These are phyloP conservation scores for Napeogenes sylphis DNA, from an alignment of 2,888 invertebrate genomes.

Conservation along the genomic window DNA sequence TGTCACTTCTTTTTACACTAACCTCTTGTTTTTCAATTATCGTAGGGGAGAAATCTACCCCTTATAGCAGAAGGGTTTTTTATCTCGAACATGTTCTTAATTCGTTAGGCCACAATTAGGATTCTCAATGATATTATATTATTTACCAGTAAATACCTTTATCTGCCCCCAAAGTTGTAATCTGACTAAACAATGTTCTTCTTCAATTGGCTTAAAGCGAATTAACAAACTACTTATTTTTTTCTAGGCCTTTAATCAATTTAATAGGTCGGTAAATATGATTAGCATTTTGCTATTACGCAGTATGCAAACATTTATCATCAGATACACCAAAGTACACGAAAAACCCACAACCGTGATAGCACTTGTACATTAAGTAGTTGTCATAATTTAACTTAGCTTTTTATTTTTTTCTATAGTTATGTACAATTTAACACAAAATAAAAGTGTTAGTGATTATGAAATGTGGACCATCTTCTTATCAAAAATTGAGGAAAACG, in stretches of 20 bases:
- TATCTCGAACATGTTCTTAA: too few relatives aligned
- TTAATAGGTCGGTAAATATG: conserved; percentile 38
- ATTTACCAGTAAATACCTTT: too few relatives aligned
- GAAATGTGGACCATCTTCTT: conserved; percentile 44
- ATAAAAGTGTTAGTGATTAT: conserved; percentile 31
- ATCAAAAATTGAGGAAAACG: conserved; percentile 32
- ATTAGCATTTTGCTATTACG: conserved; percentile 32
- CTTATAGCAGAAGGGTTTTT: too few relatives aligned
- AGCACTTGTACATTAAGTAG: conserved; percentile 5
- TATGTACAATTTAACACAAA: conserved; percentile 16
- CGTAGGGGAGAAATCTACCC: too few relatives aligned
- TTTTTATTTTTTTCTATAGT: not conserved
- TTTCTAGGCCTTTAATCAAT: conserved; percentile 21
- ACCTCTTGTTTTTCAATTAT: too few relatives aligned
- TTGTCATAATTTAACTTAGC: not conserved
- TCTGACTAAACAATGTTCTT: not conserved
- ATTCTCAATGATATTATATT: too few relatives aligned
- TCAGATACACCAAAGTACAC: conserved; percentile 13
- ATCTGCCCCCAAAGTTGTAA: too few relatives aligned
- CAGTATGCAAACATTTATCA: conserved; percentile 36
- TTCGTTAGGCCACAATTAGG: too few relatives aligned
- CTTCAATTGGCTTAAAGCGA: not conserved
- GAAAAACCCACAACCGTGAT: conserved; percentile 4
- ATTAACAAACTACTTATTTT: conserved; percentile 11
- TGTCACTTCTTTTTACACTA: too few relatives aligned